Base-by-base conservation (phyloP, 1,140 invertebrate genomes). In the Cydia amplana region DNA sequence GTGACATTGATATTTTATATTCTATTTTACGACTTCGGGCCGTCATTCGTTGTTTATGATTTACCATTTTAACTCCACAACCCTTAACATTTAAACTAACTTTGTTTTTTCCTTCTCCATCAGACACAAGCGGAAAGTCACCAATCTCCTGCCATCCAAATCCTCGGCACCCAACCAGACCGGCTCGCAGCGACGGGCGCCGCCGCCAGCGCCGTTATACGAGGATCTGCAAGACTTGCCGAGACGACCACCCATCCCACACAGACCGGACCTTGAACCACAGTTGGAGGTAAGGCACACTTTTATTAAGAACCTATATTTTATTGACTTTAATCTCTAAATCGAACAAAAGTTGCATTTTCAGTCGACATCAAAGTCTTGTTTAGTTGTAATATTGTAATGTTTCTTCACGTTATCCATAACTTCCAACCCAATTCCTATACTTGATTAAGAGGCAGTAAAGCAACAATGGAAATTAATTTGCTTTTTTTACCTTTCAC, bases 111-210 rank as follows among this genome's bases (percentile, higher is more conserved):
- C 46, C 9, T 81, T 80, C 72, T 79, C 80, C 75, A 74, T n/a
- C 86, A 92, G 91, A 77, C 89, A 91, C 74, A 91, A 92, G 78
- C 82, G 91, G 77, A 92, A 92, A 91, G 89, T 91, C 10, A 91
- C 89, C 4, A 91, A 92, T 63, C 82, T 92, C 1, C 84, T 92
- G 32, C 91, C 91, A 32, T 91, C 91, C 14, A 92, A 92, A 76
- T 91, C 90, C 1, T 86, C 89, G 75, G 87, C 90, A 9, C 83
- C 87, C 0, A 87, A 77, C 18, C 87, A 88, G 70, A 78, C 84
- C 7, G 88, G 88, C 1, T 92, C 91, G 0, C 88, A 89, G 51
- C 78, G 91, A 20, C 75, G 91, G 23, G 90, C 85, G 1, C 91
- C 91, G 0, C 91, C 91, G 0, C 91, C 89, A n/a, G 91, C 91